Base-by-base conservation (phyloP, 2,797 vertebrate species). In the Enteromius paludinosus region DNA sequence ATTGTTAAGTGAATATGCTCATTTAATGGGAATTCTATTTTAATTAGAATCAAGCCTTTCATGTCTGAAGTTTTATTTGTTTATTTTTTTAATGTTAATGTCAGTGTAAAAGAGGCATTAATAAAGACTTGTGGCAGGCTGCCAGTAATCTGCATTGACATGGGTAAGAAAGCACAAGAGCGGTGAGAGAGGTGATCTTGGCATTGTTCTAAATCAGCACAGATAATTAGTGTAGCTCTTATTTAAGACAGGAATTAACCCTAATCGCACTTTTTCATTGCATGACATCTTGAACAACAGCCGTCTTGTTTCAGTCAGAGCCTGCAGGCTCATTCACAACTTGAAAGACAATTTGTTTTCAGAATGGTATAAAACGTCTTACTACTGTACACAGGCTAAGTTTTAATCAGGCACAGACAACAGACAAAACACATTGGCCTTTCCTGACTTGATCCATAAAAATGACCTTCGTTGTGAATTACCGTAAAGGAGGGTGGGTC, bases 381-480 rank as follows among this genome's bases (percentile, higher is more conserved):
- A 68, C 75, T 71, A 85, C 49, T 91, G 87, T 84, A 78, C 89
- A 87, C 83, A 15, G 89, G 47, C 74, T 83, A 87, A 88, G 82
- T 90, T 93, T 92, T 92, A 93, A 94, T 93, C 92, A 92, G 86
- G 89, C 92, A 90, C 89, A 74, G 68, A 47, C 11, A 3, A 15
- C 30, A 64, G 14, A 64, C 81, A 91, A 81, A 86, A 92, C 91
- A 69, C 43, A 43, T 28, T 5, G 78, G 79, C 89, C 87, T 89
- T 90, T 92, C 87, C 89, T 87, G 85, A 85, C 82, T 90, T 89
- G 87, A 89, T 93, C 94, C 86, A 90, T 91, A 91, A 90, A 90
- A 92, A 92, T 92, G 87, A 92, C 91, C 90, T 93, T 94, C 87
- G 84, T 84, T 91, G 86, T 89, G 86, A 91, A 92, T 93, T 91